Base-by-base conservation (phyloP, 1,140 invertebrate species). In the Berghia stephanieae region DNA sequence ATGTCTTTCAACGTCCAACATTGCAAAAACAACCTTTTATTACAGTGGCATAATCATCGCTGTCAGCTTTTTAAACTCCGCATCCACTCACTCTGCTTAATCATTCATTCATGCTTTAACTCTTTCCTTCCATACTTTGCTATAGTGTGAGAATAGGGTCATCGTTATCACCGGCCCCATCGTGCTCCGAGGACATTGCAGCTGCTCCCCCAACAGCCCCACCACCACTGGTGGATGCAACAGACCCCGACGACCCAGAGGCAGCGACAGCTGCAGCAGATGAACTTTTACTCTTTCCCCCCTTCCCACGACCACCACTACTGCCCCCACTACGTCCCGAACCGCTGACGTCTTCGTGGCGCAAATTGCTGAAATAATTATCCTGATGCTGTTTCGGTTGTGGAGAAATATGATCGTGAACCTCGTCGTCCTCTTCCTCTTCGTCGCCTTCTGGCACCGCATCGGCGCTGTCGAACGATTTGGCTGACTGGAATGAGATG, bases 381-480 rank as follows among this genome's bases (percentile, higher is more conserved):
- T n/a, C n/a, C n/a, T n/a, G n/a, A n/a, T n/a, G n/a, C n/a, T n/a
- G n/a, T n/a, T n/a, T n/a, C n/a, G n/a, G n/a, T n/a, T n/a, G n/a
- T n/a, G 74, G 63, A 63, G 73, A 63, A 18, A 85, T 70, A 77
- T 86, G 85, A 77, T 88, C 87, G 13, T 86, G 79, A 63, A 88
- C 79, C 78, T 88, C 87, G 78, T 86, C 86, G 49, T 86, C 85
- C 8, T 85, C 84, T 44, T 86, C 85, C 3, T 84, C 80, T 34
- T 88, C 86, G n/a, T 76, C 66, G 18, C 84, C 80, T 46, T 80
- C 70, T 13, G 49, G 6, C 21, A 71, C 70, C 0, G 68, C 55
- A 16, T 78, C 68, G 63, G 86, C 85, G 77, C 83, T 86, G 78
- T 87, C 87, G 40, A 82, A 83, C 10, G 87, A 88, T 63, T 84